phyloP scores from a whole-genome alignment of 2,113 vertebrate species.

The Lutjanus erythropterus region DNA sequence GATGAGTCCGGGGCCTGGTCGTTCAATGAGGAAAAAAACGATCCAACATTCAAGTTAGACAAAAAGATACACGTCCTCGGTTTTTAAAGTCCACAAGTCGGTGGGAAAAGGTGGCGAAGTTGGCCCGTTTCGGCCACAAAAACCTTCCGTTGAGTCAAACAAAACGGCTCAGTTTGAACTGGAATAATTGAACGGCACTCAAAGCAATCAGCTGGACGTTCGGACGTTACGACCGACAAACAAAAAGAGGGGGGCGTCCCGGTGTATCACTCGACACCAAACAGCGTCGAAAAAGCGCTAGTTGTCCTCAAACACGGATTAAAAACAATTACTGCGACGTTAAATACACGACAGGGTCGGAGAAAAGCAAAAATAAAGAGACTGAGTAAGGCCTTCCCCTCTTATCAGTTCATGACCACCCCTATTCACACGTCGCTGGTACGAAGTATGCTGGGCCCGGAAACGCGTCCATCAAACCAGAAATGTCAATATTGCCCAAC shows the following conservation, averaged over 20 bases:
- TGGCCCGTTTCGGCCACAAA: background rate
- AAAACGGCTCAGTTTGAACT: constrained; percentile 56
- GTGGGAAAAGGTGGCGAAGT: background rate
- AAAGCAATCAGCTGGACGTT: constrained; percentile 91
- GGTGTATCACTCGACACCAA: background rate
- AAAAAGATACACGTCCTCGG: constrained; percentile 10
- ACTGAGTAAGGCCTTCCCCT: constrained; percentile 42
- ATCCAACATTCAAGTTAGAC: constrained; percentile 23
- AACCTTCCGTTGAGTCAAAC: constrained; percentile 11
- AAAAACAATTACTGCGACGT: background rate
- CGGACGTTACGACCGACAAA: constrained; percentile 79
- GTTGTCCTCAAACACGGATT: background rate
- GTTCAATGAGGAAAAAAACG: constrained; percentile 26
- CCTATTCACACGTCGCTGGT: constrained; percentile 63
- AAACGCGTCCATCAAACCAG: constrained; percentile 74
- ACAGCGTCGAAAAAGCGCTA: background rate
- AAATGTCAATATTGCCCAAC: constrained; percentile 72
- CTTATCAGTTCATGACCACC: constrained; percentile 45
- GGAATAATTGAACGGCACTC: constrained; percentile 79
- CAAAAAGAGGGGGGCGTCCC: constrained; percentile 43
- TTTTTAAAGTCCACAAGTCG: constrained; percentile 35
- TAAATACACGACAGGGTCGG: background rate
- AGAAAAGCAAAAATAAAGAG: constrained; percentile 25
- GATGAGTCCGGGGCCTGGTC: constrained; percentile 81
- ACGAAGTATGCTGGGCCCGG: constrained; percentile 67